Evolutionary conservation across 2,888 invertebrate species (phyloP), one percentile per base, ranked within the genome.

Genomic region (Tuta absoluta): DNA sequence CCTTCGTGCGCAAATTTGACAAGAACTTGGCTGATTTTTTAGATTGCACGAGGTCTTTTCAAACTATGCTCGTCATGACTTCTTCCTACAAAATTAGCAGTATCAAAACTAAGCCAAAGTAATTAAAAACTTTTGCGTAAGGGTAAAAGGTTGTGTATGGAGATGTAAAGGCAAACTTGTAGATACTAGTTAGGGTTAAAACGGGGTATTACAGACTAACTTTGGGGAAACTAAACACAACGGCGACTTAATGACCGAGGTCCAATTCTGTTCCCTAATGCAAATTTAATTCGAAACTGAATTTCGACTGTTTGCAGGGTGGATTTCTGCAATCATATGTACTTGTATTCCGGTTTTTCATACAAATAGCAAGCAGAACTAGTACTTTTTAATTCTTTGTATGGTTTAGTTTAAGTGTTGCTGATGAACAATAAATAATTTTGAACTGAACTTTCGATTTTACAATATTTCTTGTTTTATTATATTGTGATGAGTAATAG

Each of bases 151-250:
- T 45, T 45, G 45, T 45, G 17, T 45, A 45, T 45, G n/a, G 45
- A 45, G 45, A 45, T 45, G 45, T 45, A n/a, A n/a, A n/a, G 17
- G n/a, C 45, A 45, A 45, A 45, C 45, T 45, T 45, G 45, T 45
- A 45, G 45, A 11, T n/a, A n/a, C 45, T 45, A 45, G 17, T 41
- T 45, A n/a, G 45, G 45, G 45, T 17, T 45, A 17, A 45, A 45
- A 45, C 17, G n/a, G 17, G 45, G 45, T 17, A 45, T 45, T 45
- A 45, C 45, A 17, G 45, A 5, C 45, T 5, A 45, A 45, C 45
- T 45, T 45, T 45, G 8, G 45, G 45, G 45, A n/a, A 45, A 45
- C 45, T 45, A 45, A 45, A 45, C 45, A 45, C 45, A 45, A 45
- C n/a, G 45, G n/a, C 17, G 17, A 17, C 4, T n/a, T 45, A 45